These are phyloP conservation scores for Hyposoter didymator DNA, from an alignment of 2,888 invertebrate genomes.

Conservation along the genomic window DNA sequence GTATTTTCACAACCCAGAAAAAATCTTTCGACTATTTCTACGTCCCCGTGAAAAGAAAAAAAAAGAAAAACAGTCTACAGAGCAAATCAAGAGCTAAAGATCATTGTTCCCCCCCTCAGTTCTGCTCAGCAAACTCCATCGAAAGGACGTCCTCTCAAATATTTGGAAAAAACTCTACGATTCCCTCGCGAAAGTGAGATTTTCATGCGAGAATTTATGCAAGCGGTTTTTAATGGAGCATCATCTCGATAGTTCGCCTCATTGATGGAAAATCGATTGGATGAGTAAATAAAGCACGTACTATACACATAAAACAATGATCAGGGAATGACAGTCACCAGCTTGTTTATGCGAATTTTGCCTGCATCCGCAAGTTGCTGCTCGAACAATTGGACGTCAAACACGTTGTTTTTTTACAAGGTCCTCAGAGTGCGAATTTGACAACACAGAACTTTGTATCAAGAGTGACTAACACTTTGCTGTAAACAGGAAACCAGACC, in stretches of 20 bases:
- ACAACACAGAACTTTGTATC: not conserved
- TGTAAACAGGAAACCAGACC: not conserved
- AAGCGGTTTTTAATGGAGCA: not conserved
- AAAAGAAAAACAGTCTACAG: not conserved
- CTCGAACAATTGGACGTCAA: not conserved
- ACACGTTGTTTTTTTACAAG: not conserved
- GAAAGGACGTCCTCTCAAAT: not conserved
- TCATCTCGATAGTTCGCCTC: not conserved
- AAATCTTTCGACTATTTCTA: not conserved
- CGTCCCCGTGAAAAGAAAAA: not conserved
- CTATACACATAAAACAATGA: not conserved
- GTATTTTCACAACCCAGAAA: not conserved
- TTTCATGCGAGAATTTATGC: slow-evolving; percentile 20
- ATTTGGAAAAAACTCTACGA: not conserved
- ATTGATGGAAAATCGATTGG: not conserved
- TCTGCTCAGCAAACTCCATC: not conserved
- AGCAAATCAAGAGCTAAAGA: not conserved
- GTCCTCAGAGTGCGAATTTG: not conserved
- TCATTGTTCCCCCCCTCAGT: not conserved
- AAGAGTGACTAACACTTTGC: not conserved
- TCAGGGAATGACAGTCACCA: not conserved
- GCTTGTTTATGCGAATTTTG: not conserved
- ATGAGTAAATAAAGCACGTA: slow-evolving; percentile 3
- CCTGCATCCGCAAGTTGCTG: not conserved
- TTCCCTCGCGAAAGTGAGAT: not conserved